These are phyloP conservation scores for Lasiurus borealis DNA, from an alignment of 2,113 vertebrate genomes.

Conservation along the genomic window DNA sequence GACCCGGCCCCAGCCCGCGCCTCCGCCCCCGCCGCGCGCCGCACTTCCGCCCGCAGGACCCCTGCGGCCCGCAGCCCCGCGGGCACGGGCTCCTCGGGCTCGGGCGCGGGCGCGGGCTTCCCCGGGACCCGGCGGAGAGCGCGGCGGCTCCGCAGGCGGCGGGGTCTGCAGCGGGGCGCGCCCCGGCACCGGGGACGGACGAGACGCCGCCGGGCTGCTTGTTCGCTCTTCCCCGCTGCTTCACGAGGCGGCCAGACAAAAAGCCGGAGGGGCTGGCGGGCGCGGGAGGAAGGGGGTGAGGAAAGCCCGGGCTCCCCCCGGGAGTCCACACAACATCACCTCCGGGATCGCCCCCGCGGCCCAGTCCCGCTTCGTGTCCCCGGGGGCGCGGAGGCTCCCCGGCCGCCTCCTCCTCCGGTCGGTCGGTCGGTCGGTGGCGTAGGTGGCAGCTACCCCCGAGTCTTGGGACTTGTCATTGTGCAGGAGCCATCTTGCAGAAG, in stretches of 20 bases:
- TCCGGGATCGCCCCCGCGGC: background rate
- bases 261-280: background rate
- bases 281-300: background rate
- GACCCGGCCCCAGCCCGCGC: background rate
- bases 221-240: background rate
- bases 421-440: background rate
- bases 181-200: too few species aligned
- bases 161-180: background rate
- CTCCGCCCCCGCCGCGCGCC: background rate
- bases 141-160: background rate
- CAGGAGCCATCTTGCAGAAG: constrained; percentile 14
- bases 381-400: background rate
- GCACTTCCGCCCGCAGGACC: constrained; percentile 52
- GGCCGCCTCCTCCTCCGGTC: too few species aligned
- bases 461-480: background rate
- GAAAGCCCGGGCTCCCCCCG: background rate
- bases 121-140: background rate
- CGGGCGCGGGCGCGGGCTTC: too few species aligned
- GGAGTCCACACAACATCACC: background rate
- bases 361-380: background rate
- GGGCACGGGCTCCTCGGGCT: background rate
- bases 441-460: background rate
- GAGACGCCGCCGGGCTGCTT: fast-evolving
- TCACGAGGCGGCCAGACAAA: fast-evolving
- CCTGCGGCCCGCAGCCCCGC: background rate